Conservation (phyloP, 2,797 vertebrate genomes). For the Moxostoma hubbsi region DNA sequence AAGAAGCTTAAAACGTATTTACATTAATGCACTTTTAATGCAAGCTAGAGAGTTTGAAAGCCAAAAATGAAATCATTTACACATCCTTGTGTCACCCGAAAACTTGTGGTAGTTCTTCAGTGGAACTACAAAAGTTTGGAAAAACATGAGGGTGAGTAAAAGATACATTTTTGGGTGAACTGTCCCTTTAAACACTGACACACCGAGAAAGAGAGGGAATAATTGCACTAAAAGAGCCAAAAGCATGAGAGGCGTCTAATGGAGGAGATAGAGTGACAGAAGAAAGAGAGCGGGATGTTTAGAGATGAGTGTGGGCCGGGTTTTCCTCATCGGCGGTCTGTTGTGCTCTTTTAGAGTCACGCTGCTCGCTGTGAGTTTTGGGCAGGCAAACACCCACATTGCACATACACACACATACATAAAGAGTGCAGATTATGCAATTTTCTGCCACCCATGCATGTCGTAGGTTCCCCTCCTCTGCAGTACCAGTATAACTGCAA, state of each 20-base stretch:
- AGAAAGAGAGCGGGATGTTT: background rate
- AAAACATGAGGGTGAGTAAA: no score
- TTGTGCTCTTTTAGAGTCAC: slow-evolving; percentile 56
- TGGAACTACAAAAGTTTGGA: no score
- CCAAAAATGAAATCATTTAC: no score
- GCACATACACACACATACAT: background rate
- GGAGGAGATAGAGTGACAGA: background rate
- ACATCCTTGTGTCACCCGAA: no score
- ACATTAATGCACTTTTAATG: no score
- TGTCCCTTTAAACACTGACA: no score
- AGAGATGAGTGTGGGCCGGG: slow-evolving; percentile 57
- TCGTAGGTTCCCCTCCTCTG: slow-evolving; percentile 47
- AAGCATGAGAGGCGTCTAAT: slow-evolving; percentile 8
- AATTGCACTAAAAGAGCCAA: background rate
- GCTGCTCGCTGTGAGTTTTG: slow-evolving; percentile 65
- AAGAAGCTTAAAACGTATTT: no score
- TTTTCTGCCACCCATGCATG: slow-evolving; percentile 63
- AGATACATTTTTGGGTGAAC: no score
- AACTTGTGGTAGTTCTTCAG: no score
- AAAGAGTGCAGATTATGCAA: slow-evolving; percentile 70
- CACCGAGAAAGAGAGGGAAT: background rate
- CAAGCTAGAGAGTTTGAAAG: no score
- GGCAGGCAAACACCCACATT: slow-evolving; percentile 68
- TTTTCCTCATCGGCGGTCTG: slow-evolving; percentile 33
- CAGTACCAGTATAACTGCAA: slow-evolving; percentile 11